Evolutionary conservation across 2,888 invertebrate species (phyloP), one percentile per base, ranked within the genome.

Genomic region (Mimas tiliae): DNA sequence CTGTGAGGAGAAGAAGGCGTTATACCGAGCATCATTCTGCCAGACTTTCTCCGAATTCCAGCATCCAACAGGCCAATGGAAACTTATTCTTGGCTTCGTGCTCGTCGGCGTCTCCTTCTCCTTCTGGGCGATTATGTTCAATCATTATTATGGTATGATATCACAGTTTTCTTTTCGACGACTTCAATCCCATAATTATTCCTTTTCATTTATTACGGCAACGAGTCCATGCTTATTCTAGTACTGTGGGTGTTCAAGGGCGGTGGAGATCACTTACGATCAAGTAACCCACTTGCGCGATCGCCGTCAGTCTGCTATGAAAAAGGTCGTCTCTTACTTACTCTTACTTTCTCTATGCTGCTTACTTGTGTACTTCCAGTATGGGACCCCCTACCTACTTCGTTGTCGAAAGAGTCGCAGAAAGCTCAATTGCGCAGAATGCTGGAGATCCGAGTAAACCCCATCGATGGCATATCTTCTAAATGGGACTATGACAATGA

Each of bases 21-120:
- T 99, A 55, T 99, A 99, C 93, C 95, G 99, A 65, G 96, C 97
- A 2, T 98, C 98, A 68, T 99, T 98, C 90, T 97, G 99, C 81
- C 97, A 98, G 86, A 99, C 99, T 6, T 98, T 97, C 83, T 91
- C 97, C 0, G 99, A 99, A 94, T 96, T 98, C 87, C 92, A 96
- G 67, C 96, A 97, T 0, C 96, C 97, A 3, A 96, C 96, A 14
- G 98, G 98, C 16, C 95, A 96, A 78, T 98, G 98, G 98, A 98
- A 98, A 88, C 85, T 91, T 9, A 79, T 95, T 0, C 0, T 96
- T 0, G 97, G 97, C 72, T 85, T 94, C 89, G 68, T 93, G 80
- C 72, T 93, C 72, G 50, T 93, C 83, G 7, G 75, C 91, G 67
- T 96, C 95, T 66, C 93, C 80, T 65, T 95, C 95, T 14, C 94